A percentile compares a stretch with the other conserved stretches of the same genome.
phyloP scores from a whole-genome alignment of 92 coral and sea anemone species.

The Meandrina meandrites region DNA sequence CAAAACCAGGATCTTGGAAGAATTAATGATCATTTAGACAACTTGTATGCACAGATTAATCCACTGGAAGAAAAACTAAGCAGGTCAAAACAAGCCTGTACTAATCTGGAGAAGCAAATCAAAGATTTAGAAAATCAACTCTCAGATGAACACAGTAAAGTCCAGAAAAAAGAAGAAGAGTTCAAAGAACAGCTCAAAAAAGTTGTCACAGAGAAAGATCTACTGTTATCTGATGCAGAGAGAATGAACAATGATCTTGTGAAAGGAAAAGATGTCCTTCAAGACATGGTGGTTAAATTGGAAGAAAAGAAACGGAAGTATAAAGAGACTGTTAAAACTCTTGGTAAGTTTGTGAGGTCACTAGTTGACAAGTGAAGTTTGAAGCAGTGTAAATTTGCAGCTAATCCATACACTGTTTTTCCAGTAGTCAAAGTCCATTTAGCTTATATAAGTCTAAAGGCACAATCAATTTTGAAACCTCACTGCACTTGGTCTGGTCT shows the following conservation, averaged over 20 bases:
- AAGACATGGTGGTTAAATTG: constrained; percentile 64
- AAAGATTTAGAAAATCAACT: constrained; percentile 64
- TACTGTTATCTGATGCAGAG: constrained; percentile 65
- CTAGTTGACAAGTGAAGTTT: not conserved
- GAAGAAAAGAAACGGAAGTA: constrained; percentile 71
- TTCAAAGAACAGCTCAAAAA: constrained; percentile 57
- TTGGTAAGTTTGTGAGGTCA: constrained; percentile 64
- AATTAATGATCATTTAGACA: constrained; percentile 89
- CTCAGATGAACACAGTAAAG: constrained; percentile 54
- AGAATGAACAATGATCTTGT: constrained; percentile 67
- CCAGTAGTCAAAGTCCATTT: too few species aligned
- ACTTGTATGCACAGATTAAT: constrained; percentile 92
- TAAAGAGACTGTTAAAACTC: constrained; percentile 62
- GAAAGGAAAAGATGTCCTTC: constrained; percentile 75
- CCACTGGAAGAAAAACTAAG: constrained; percentile 88
- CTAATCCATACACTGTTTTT: too few species aligned
- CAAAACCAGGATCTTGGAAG: constrained; percentile 93
- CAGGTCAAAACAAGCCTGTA: constrained; percentile 74
- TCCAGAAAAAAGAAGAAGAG: constrained; percentile 54
- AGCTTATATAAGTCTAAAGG: too few species aligned
- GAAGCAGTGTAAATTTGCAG: not conserved
- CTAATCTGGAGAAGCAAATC: constrained; percentile 70
- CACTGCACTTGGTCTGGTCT: too few species aligned
- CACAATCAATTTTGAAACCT: too few species aligned
- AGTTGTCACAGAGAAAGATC: constrained; percentile 77